Evolutionary conservation across 2,113 vertebrate species (phyloP).

Genomic region (Thermophis baileyi): DNA sequence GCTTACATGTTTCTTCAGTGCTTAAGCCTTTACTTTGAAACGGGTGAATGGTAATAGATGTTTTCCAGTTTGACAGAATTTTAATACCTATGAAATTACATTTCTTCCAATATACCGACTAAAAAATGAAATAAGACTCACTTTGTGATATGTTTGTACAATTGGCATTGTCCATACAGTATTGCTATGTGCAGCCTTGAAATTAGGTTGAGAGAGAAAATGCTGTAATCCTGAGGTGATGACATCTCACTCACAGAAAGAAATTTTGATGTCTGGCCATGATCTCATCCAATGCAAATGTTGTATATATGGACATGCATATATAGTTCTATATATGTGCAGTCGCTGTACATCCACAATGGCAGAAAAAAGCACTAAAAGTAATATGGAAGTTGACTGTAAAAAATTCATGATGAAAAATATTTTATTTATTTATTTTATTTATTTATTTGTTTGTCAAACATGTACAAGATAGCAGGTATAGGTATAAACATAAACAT

Average conservation of each 20-base stretch:
- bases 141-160: not conserved
- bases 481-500: no score
- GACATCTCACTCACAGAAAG: not conserved
- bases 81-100: constrained; percentile 24
- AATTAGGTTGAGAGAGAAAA: not conserved
- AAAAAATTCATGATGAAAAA: not conserved
- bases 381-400: not conserved
- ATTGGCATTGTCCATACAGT: not conserved
- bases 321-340: not conserved
- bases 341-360: not conserved
- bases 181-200: not conserved
- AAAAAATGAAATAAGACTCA: constrained; percentile 9
- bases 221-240: not conserved
- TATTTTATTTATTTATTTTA: no score
- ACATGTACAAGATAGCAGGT: no score
- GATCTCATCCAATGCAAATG: not conserved
- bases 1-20: not conserved
- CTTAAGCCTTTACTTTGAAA: not conserved
- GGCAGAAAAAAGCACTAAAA: not conserved
- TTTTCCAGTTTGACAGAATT: constrained; percentile 10
- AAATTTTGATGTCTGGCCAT: not conserved
- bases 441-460: no score
- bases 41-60: not conserved
- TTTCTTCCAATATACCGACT: not conserved
- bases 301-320: not conserved